Evolutionary conservation across 2,113 vertebrate genomes (phyloP).

Genomic region (Xyrauchen texanus): DNA sequence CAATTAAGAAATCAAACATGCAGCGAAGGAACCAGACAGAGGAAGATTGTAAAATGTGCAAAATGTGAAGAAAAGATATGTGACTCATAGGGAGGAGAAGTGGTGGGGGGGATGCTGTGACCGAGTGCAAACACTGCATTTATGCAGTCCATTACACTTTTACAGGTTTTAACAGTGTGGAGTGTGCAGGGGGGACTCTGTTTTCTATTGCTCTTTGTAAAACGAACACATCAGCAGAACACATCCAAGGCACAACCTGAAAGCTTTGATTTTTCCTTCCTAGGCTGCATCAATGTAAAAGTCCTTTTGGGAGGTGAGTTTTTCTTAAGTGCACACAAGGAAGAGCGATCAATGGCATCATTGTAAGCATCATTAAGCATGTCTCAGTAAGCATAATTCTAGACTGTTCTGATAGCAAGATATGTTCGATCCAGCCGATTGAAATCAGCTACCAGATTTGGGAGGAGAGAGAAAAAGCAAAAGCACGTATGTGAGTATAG

Average conservation of each 20-base stretch:
- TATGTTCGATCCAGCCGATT: background rate
- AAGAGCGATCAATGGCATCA: background rate
- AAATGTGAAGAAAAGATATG: conserved; percentile 60
- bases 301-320: background rate
- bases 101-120: background rate
- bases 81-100: conserved; percentile 5
- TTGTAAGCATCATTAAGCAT: too few relatives aligned
- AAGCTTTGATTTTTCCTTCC: background rate
- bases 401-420: background rate
- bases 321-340: too few relatives aligned
- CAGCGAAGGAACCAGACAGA: background rate
- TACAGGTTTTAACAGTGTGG: conserved; percentile 45
- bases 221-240: conserved; percentile 30
- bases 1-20: too few relatives aligned
- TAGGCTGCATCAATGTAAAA: background rate
- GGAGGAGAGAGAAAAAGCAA: background rate
- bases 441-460: background rate
- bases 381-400: background rate
- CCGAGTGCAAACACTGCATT: conserved; percentile 55
- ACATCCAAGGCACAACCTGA: background rate
- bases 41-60: background rate
- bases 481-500: background rate
- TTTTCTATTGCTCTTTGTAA: conserved; percentile 33
- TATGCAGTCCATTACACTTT: conserved; percentile 61
- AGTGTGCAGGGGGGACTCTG: background rate